Evolutionary conservation across 2,113 vertebrate species (phyloP).

Genomic region (Xenotilapia caudafasciata): DNA sequence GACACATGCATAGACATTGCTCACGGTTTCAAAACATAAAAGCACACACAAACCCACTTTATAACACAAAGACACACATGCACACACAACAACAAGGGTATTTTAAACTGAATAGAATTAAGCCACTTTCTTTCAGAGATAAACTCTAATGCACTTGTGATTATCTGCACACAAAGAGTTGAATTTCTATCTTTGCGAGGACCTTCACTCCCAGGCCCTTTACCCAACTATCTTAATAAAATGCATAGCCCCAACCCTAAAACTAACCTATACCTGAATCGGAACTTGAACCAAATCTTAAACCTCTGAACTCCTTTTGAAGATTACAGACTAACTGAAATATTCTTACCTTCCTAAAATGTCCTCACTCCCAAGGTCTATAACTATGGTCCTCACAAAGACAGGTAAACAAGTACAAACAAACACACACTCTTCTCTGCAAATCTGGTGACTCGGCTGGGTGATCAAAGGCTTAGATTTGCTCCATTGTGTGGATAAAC

Average conservation of each 20-base stretch:
- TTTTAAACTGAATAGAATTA: constrained; percentile 18
- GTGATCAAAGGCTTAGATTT: constrained; percentile 67
- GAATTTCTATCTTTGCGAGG: background rate
- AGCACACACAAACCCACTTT: background rate
- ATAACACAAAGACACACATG: background rate
- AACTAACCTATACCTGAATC: background rate
- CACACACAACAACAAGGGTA: background rate
- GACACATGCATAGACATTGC: background rate
- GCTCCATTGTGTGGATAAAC: constrained; percentile 65
- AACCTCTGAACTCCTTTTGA: background rate
- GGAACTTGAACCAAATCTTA: background rate
- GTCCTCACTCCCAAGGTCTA: background rate
- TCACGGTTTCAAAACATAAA: background rate
- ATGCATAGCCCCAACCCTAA: background rate
- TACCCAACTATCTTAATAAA: background rate
- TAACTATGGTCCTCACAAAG: background rate
- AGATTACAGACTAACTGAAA: background rate
- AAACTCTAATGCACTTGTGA: constrained; percentile 27
- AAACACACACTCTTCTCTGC: constrained; percentile 6
- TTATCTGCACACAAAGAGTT: background rate
- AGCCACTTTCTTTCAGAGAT: constrained; percentile 9
- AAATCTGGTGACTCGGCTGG: constrained; percentile 40
- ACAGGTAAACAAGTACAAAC: constrained; percentile 6
- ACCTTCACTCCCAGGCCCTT: background rate
- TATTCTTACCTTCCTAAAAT: background rate